Evolutionary conservation across 2,888 invertebrate genomes (phyloP), one percentile per base, ranked within the genome.

Genomic region (Epinotia bilunana): DNA sequence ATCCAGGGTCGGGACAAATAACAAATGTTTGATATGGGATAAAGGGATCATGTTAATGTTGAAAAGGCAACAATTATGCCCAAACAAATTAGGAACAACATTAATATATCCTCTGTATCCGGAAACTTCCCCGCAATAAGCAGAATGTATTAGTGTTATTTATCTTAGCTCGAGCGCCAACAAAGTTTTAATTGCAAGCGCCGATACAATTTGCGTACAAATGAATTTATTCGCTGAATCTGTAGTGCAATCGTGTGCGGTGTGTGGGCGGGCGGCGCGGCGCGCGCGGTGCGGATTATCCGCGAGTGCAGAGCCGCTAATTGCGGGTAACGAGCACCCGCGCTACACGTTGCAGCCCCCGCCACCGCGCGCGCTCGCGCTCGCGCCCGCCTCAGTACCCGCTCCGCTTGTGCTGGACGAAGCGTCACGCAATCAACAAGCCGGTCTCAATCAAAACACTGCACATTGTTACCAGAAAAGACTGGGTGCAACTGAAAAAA

Each of bases 111-210:
- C 91, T 88, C 87, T 89, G 90, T 90, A 91, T 91, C 90, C 90
- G 88, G 86, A 87, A 92, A 93, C 89, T 93, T 92, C 84, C 81
- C 90, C 90, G 89, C 91, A 93, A 93, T 94, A 94, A 93, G 92
- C 92, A 91, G 89, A 93, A 94, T 92, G 91, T 93, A 94, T 93
- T 93, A 93, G 92, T 89, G 92, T 93, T 94, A 93, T 94, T 94
- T 93, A 94, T 94, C 93, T 93, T 93, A 91, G 90, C 91, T 89
- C 87, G 89, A 90, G 91, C 91, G 90, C 90, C 90, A 93, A 89
- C 93, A 93, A 94, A 94, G 93, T 94, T 94, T 94, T 94, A 93
- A 94, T 94, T 94, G 93, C 93, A 90, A 92, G 91, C 91, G 91
- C 93, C 94, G 91, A 94, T 94, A 94, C 93, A 93, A 93, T 94